These are phyloP conservation scores for Nephila pilipes DNA, from an alignment of 1,140 invertebrate genomes.

Conservation along the genomic window DNA sequence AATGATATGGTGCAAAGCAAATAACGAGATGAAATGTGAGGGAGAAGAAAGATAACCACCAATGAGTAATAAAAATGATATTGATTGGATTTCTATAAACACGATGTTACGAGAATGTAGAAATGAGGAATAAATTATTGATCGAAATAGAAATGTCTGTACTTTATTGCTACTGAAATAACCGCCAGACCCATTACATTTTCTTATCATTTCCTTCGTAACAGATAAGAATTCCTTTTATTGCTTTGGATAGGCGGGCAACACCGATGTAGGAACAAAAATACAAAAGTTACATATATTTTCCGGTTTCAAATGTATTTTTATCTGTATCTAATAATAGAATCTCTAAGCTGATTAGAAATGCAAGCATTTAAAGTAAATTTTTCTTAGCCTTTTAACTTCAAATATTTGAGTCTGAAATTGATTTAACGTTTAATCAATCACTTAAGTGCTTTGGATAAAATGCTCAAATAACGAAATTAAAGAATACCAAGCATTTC, in stretches of 20 bases:
- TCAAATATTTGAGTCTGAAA: neutral
- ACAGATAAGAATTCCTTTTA: slow-evolving; percentile 32
- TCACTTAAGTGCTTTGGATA: neutral
- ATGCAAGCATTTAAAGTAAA: neutral
- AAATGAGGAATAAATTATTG: slow-evolving; percentile 27
- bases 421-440: neutral
- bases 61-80: neutral
- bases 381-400: neutral
- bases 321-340: neutral
- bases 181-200: neutral
- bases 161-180: slow-evolving; percentile 1
- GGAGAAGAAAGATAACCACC: neutral
- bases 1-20: neutral
- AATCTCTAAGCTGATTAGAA: neutral
- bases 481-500: neutral
- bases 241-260: slow-evolving; percentile 4
- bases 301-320: neutral
- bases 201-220: slow-evolving; percentile 10
- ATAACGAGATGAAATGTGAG: neutral
- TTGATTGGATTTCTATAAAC: slow-evolving; percentile 31
- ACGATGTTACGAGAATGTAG: slow-evolving; percentile 7
- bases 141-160: neutral
- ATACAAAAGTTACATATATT: neutral
- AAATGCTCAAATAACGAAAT: neutral
- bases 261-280: neutral